Evolutionary conservation across 35 echinoderm and acorn worm species (phyloP), one percentile per base, ranked within the genome.

Genomic region (Lytechinus pictus): DNA sequence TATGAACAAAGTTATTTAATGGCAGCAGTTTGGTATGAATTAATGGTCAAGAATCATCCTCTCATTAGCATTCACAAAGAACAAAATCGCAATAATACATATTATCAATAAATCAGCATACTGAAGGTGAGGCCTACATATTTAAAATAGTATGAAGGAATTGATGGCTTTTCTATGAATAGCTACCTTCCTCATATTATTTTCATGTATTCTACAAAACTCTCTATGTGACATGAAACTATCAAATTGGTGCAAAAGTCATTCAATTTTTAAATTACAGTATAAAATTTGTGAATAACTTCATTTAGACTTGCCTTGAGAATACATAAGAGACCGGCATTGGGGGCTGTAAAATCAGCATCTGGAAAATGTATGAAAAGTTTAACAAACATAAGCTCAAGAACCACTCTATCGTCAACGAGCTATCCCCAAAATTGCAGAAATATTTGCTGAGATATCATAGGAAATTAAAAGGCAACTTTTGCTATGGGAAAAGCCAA

Each of bases 251-350:
- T 79, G 66, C 4, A 79, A 79, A n/a, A 79, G 66, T 44, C 33
- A 44, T 1, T 44, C 33, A 44, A 44, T 44, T 44, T 44, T 2
- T 44, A 44, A 44, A 44, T 44, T 44, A 44, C 33, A 44, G 0
- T 44, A 79, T 7, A n/a, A 24, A 79, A 7, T 79, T 79, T 16
- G 14, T 79, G 19, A 79, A 79, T 16, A 79, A 79, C n/a, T 24
- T 79, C 66, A 79, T 79, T 79, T 79, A 8, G n/a, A 79, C 66
- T 79, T 79, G 66, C 66, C 66, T 79, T 79, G 66, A 79, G 66
- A 79, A 79, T 79, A 79, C 21, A 79, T 79, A 24, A 79, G 66
- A 79, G 66, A 79, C 14, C 66, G 21, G 66, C 66, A 79, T 24
- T 11, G 33, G 66, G 66, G 66, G 66, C 66, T 79, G 66, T 79